Base-by-base conservation (phyloP, 2,888 invertebrate genomes). In the Plebejus melissa region DNA sequence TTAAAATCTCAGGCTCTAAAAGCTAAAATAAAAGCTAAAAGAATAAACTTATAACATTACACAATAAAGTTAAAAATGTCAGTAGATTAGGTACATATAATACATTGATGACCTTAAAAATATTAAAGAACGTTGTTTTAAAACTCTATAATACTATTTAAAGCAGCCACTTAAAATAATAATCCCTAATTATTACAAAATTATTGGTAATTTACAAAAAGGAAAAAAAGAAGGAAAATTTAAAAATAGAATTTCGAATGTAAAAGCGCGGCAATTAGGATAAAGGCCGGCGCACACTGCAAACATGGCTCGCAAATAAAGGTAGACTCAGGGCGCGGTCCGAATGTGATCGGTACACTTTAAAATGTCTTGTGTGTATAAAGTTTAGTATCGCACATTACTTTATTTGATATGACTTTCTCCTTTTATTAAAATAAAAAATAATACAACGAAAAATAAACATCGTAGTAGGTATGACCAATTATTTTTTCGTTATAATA, bases 231-330 rank as follows among this genome's bases (percentile, higher is more conserved):
- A 22, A 46, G 72, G 16, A 72, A 72, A 72, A 16, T 71, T 46
- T 50, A 41, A 72, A 54, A 72, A 54, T 54, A 72, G 72, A 72
- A 72, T 72, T 72, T 72, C 46, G 71, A 54, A 72, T 54, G 72
- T 77, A 76, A 78, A 79, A 78, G 75, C 76, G 77, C 76, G 77
- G 78, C 81, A 82, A 82, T 82, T 82, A 82, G 79, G 78, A 80
- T 82, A 82, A 82, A 80, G 82, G 80, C 76, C 76, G 78, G 79
- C 76, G 79, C 78, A 79, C 81, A 81, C 79, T 78, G 76, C 81
- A 81, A 81, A 81, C 83, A 83, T 74, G 50, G 50, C 71, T 72
- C 54, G 76, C 78, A 82, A 82, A 82, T 82, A 82, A 80, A 81
- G 82, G 80, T 76, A 77, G 74, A 74, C 78, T 76, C 69, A 70